These are phyloP conservation scores for Tubiluchus corallicola DNA, from an alignment of 2,888 invertebrate genomes.

Conservation along the genomic window DNA sequence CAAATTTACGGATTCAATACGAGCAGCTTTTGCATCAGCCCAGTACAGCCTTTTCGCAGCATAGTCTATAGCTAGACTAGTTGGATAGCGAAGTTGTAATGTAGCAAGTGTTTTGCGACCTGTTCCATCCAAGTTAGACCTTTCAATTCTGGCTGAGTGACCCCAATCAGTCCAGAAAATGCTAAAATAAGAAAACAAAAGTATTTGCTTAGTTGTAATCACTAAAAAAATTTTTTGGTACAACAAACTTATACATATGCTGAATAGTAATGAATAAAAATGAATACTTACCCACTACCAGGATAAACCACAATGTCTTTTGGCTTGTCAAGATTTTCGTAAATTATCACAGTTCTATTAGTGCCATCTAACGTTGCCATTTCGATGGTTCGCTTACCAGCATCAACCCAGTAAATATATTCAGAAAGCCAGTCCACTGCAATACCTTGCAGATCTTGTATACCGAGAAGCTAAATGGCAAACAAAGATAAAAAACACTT, in stretches of 20 bases:
- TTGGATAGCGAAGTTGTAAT: slow-evolving; percentile 57
- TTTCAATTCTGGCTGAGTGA: slow-evolving; percentile 56
- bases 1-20: slow-evolving; percentile 45
- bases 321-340: slow-evolving; percentile 9
- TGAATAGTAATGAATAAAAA: no score
- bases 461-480: no score
- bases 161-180: slow-evolving; percentile 54
- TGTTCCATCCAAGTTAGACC: slow-evolving; percentile 62
- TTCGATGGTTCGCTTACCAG: slow-evolving; percentile 30
- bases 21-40: slow-evolving; percentile 57
- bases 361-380: slow-evolving; percentile 24
- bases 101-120: slow-evolving; percentile 46
- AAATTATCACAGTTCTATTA: not conserved
- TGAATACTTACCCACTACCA: not conserved
- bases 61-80: slow-evolving; percentile 53
- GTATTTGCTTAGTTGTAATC: slow-evolving; percentile 7
- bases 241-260: no score
- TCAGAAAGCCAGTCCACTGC: slow-evolving; percentile 50
- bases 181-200: slow-evolving; percentile 29
- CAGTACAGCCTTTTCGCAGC: slow-evolving; percentile 57
- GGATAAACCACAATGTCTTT: slow-evolving; percentile 8
- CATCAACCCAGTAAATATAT: slow-evolving; percentile 49
- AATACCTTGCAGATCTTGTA: slow-evolving; percentile 48
- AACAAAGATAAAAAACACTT: no score
- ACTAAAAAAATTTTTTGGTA: no score